Conservation (phyloP, 2,113 vertebrate species). For the Mirounga angustirostris region DNA sequence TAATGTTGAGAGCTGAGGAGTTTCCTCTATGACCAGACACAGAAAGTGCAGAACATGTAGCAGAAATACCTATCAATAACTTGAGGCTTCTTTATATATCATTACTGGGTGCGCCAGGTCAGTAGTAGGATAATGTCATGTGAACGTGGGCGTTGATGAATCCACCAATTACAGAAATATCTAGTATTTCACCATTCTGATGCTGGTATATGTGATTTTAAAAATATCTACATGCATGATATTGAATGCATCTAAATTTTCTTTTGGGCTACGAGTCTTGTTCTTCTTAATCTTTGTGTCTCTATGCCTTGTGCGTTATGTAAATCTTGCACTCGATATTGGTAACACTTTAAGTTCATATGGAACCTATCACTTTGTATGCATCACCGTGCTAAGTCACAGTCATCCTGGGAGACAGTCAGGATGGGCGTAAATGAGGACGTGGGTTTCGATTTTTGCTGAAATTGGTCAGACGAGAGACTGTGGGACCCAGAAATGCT, state of each 20-base stretch:
- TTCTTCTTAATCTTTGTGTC: neutral
- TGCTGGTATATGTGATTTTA: neutral
- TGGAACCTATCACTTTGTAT: neutral
- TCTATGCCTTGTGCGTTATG: neutral
- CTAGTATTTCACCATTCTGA: neutral
- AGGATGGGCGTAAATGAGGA: neutral
- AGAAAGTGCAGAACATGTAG: fast-evolving
- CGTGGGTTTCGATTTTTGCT: fast-evolving
- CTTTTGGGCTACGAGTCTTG: fast-evolving
- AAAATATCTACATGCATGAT: fast-evolving
- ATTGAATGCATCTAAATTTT: too few relatives aligned
- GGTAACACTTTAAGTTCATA: neutral
- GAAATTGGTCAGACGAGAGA: too few relatives aligned
- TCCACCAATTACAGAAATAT: neutral
- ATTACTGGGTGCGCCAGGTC: neutral
- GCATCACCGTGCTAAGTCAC: fast-evolving
- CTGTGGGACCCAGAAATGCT: neutral
- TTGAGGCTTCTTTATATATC: fast-evolving
- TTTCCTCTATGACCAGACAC: fast-evolving
- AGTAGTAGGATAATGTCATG: too few relatives aligned
- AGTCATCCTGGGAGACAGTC: neutral
- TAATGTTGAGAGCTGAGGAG: neutral
- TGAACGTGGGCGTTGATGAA: neutral
- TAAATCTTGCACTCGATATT: neutral
- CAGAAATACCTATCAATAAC: fast-evolving